These are phyloP conservation scores for Hyposoter didymator DNA, from an alignment of 2,888 invertebrate genomes.

Conservation along the genomic window DNA sequence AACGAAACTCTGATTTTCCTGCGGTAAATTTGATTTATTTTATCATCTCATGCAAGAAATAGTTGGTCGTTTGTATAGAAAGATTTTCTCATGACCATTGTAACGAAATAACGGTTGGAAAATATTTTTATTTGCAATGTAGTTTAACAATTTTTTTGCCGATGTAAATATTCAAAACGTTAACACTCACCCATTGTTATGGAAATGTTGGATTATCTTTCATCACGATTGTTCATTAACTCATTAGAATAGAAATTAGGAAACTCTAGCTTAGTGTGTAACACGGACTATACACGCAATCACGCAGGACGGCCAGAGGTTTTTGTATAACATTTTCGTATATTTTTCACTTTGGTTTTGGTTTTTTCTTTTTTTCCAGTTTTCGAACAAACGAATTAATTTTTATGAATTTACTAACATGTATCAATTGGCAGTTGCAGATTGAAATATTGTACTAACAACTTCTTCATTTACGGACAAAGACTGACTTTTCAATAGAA, in stretches of 20 bases:
- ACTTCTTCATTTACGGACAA: constrained; percentile 42
- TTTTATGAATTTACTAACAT: constrained; percentile 66
- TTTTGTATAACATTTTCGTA: constrained; percentile 42
- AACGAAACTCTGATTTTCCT: constrained; percentile 37
- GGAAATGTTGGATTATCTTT: constrained; percentile 46
- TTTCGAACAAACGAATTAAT: neutral
- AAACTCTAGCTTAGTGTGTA: constrained; percentile 75
- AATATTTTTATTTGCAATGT: constrained; percentile 16
- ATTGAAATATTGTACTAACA: constrained; percentile 60
- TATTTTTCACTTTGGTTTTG: constrained; percentile 25
- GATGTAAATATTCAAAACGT: constrained; percentile 57
- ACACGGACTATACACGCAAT: constrained; percentile 75
- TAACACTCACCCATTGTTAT: constrained; percentile 25
- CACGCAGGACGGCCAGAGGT: constrained; percentile 71
- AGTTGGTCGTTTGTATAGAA: constrained; percentile 35
- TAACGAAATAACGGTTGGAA: constrained; percentile 13
- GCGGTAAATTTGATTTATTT: constrained; percentile 31
- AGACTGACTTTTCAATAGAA: constrained; percentile 5
- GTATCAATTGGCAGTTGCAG: constrained; percentile 72
- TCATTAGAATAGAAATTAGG: constrained; percentile 76
- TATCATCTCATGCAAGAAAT: constrained; percentile 47
- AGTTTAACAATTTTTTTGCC: constrained; percentile 31
- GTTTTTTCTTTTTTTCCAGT: neutral
- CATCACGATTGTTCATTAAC: constrained; percentile 57
- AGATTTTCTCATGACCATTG: constrained; percentile 10